A percentile compares a stretch with the other conserved stretches of the same genome.
Conservation (phyloP, 2,888 invertebrate species). For the Anthrax anthrax region DNA sequence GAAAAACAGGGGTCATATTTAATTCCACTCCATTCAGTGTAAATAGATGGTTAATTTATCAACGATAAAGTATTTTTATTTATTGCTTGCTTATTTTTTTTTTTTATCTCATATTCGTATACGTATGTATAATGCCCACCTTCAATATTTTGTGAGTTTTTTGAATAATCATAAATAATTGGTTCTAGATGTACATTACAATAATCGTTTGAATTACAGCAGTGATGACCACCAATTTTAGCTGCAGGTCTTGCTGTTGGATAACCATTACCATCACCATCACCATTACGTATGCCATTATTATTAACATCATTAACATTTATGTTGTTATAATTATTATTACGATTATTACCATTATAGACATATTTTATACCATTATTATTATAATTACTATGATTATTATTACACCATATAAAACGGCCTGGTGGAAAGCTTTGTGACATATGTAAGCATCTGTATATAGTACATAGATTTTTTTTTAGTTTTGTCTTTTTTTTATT, state of each 20-base stretch:
- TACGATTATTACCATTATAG: too few species aligned
- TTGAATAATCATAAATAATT: slow-evolving; percentile 24
- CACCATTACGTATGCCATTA: too few species aligned
- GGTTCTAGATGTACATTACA: slow-evolving; percentile 36
- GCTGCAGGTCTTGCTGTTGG: slow-evolving; percentile 31
- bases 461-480: slow-evolving; percentile 12
- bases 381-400: too few species aligned
- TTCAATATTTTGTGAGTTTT: slow-evolving; percentile 17
- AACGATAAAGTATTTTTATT: neutral
- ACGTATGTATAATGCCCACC: slow-evolving; percentile 14
- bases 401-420: slow-evolving; percentile 34
- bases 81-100: neutral
- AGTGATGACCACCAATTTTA: slow-evolving; percentile 27
- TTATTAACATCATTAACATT: too few species aligned
- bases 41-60: too few species aligned
- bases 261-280: slow-evolving; percentile 25
- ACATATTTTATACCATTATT: too few species aligned
- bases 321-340: too few species aligned
- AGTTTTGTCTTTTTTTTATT: slow-evolving; percentile 5
- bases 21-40: too few species aligned
- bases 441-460: slow-evolving; percentile 28
- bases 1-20: too few species aligned
- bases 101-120: too few species aligned
- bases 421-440: slow-evolving; percentile 31
- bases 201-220: slow-evolving; percentile 30